Base-by-base conservation (phyloP, 1,140 invertebrate genomes). In the Leptopilina clavipes region DNA sequence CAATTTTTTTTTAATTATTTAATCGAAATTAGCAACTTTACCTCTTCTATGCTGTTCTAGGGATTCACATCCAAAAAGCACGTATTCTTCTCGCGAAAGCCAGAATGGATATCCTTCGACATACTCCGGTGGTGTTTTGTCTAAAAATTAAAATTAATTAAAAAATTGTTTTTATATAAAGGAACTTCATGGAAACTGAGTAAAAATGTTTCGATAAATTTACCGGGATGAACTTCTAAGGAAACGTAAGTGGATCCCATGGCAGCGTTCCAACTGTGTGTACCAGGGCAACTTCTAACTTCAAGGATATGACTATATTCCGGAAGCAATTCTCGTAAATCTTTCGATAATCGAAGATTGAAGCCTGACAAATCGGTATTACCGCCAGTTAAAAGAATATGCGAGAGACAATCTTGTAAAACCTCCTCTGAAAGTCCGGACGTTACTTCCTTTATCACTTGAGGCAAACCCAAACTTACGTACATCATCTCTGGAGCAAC, bases 401-500 rank as follows among this genome's bases (percentile, higher is more conserved):
- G 86, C 0, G 90, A 90, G 19, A 91, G 83, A 72, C 90, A 91
- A 79, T 91, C 89, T 10, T 89, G 86, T 75, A 88, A 86, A 75
- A 87, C 78, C 22, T 88, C 84, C 48, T 89, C 85, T 1, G 89
- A 84, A 40, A 92, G 80, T 74, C 89, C 91, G 31, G 82, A 82
- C 19, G 90, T 89, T 10, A 91, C 87, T 76, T 91, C 89, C 79
- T 88, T 87, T 59, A 91, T 90, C 59, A 91, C 87, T 86, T 91
- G 82, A 1, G 91, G 90, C 19, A 92, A 82, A 71, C 86, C 85
- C 37, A 92, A 79, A 71, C 87, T 87, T 8, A 90, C 82, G 72
- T 92, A 92, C 91, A 92, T 92, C 80, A 91, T 86, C 82, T 92
- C 91, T 37, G 91, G 91, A 31, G 91, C 91, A 72, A 90, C 85